These are phyloP conservation scores for Agrochola lota DNA, from an alignment of 2,888 invertebrate genomes.

Conservation along the genomic window DNA sequence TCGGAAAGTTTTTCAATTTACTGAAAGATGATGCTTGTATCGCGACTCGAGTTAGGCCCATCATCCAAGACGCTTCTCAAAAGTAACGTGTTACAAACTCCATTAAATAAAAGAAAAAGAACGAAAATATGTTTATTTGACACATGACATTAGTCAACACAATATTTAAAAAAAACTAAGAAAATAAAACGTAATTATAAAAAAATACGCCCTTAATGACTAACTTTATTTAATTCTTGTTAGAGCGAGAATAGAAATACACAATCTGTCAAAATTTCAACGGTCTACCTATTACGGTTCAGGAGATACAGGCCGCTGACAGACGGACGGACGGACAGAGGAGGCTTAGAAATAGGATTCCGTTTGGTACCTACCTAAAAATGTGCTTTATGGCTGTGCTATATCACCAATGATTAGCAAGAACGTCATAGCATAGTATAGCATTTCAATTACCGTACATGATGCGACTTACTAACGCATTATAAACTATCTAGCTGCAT, in stretches of 20 bases:
- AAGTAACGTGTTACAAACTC: background rate
- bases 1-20: constrained; percentile 73
- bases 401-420: background rate
- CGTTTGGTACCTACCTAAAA: background rate
- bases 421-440: background rate
- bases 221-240: too few species aligned
- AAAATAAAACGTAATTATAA: too few species aligned
- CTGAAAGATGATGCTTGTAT: constrained; percentile 68
- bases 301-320: too few species aligned
- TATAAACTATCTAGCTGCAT: background rate
- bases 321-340: too few species aligned
- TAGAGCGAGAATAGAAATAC: too few species aligned
- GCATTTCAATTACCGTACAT: background rate
- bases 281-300: too few species aligned
- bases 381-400: background rate
- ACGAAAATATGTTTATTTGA: background rate
- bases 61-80: constrained; percentile 1
- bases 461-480: background rate
- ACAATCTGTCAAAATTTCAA: too few species aligned
- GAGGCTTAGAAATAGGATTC: too few species aligned
- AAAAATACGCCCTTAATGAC: too few species aligned
- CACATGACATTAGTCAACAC: background rate
- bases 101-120: background rate
- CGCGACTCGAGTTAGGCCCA: constrained; percentile 34
- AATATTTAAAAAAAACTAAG: background rate